Conservation (phyloP, 2,113 vertebrate species). For the Lycocorax pyrrhopterus region DNA sequence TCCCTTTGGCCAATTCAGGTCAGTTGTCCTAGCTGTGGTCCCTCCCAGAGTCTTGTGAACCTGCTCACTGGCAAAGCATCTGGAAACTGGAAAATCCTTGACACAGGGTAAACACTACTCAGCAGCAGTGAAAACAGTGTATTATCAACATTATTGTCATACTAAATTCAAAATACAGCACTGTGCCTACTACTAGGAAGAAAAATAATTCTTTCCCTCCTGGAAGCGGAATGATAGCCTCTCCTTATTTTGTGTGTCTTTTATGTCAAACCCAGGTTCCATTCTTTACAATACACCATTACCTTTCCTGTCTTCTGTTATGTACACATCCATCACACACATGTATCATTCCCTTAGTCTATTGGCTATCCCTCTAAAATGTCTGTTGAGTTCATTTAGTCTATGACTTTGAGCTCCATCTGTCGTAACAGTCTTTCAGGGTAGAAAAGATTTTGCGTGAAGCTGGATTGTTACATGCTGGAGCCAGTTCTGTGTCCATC, state of each 20-base stretch:
- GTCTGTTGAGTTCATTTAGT: background rate
- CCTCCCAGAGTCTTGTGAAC: background rate
- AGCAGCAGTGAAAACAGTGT: background rate
- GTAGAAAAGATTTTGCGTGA: background rate
- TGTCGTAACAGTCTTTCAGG: background rate
- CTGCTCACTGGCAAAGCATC: background rate
- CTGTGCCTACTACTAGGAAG: background rate
- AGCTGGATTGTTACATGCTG: background rate
- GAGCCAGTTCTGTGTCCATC: background rate
- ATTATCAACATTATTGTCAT: background rate
- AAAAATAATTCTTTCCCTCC: background rate
- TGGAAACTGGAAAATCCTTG: background rate
- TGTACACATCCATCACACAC: accelerated
- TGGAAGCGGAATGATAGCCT: background rate
- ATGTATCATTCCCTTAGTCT: background rate
- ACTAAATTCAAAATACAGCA: background rate
- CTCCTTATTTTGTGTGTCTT: background rate
- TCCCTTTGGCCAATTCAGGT: background rate
- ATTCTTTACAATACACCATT: background rate
- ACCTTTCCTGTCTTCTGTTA: background rate
- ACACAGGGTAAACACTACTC: background rate
- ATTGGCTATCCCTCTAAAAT: background rate
- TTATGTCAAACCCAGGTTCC: background rate
- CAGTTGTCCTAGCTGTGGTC: background rate
- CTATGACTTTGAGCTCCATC: background rate